Evolutionary conservation across 2,888 invertebrate species (phyloP), one percentile per base, ranked within the genome.

Genomic region (Cyclophora albipunctata): DNA sequence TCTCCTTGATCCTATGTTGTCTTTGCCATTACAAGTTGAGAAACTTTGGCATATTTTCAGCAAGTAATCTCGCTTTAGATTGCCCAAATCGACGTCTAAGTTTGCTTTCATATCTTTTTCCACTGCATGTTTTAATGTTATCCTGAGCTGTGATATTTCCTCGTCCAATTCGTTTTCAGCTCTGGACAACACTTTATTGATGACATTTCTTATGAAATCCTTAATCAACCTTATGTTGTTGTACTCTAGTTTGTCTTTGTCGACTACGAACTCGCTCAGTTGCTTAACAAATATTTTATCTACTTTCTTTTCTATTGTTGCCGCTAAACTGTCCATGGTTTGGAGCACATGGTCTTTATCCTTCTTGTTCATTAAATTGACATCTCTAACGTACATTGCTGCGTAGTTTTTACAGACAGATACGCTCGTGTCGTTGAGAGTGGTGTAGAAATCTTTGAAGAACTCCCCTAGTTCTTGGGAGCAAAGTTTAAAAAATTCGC

Each of bases 361-460:
- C 0, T 55, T 41, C n/a, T 55, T 66, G 0, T 50, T 55, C 6
- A 73, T 73, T 0, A 59, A 54, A 6, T 64, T 66, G 0, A 75
- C 70, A 33, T 85, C 84, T 52, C 67, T 67, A 0, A 47, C 45
- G 46, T 78, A 86, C 81, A 85, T 84, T 6, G 74, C 73, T 41
- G 66, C 73, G 46, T 83, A 85, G 51, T 78, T 78, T 35, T 53
- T 69, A 41, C 83, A 66, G 0, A 68, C 64, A 20, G 63, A 72
- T 0, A 73, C 69, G 2, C 68, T 57, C 3, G 79, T 78, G n/a
- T 76, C 71, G 5, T 79, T 81, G 0, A 84, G 37, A 6, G 64
- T 52, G 7, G 54, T 55, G 46, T 81, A 79, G 40, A 77, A 73
- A 47, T 69, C 62, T 0, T 34, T 46, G 41, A 84, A 56, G 53